Evolutionary conservation across 1,140 invertebrate genomes (phyloP), one percentile per base, ranked within the genome.

Genomic region (Hermetia illucens): DNA sequence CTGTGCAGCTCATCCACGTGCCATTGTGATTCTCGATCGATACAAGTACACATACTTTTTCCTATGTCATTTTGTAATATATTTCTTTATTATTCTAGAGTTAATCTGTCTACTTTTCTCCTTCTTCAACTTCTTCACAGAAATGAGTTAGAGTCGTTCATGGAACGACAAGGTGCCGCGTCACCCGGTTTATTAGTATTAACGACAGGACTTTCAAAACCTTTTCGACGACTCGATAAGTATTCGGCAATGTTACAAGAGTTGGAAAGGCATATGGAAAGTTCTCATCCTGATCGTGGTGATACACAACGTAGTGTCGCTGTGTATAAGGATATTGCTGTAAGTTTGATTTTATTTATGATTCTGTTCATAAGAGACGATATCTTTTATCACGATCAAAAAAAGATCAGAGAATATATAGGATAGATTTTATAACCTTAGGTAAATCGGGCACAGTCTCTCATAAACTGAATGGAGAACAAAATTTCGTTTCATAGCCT

Each of bases 241-340:
- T 98, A 97, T 61, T 81, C 89, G 5, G 79, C 79, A 20, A 82
- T 87, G 75, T 66, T 98, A 15, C 90, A 96, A 63, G 94, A 98
- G 63, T 63, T 98, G 33, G 90, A 95, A 52, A 68, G 92, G 42
- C 91, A 96, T 56, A 83, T 94, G 21, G 85, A 92, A 69, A 93
- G 96, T 62, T 82, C 77, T 53, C 92, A 98, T 64, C 74, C 84
- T 2, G 95, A 98, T 64, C 69, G 93, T 44, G 95, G 94, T 3
- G 93, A 98, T 55, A 88, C 91, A 2, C 92, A 97, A 59, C 68
- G 94, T 43, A 91, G 91, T 30, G 82, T 92, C 47, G 76, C 77
- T 44, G 82, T 98, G 19, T 98, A 93, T 61, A 87, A 91, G 59
- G 90, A 97, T 51, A 85, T 98, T 51, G 79, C 86, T 41, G 88